Evolutionary conservation across 2,113 vertebrate species (phyloP).

Genomic region (Madoqua kirkii): DNA sequence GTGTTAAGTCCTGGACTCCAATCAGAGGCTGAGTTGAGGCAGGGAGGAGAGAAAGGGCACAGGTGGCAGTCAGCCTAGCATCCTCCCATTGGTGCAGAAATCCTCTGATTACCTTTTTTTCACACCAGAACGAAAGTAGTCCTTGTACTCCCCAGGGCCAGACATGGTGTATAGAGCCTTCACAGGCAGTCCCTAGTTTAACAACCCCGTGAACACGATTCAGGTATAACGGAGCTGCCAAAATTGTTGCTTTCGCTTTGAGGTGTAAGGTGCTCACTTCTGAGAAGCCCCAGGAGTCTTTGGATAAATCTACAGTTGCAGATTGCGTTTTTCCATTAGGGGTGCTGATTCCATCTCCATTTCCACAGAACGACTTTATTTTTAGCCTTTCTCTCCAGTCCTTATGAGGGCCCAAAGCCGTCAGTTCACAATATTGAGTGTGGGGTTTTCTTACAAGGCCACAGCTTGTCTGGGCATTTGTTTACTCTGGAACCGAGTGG

Average conservation of each 20-base stretch:
- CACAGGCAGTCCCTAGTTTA: neutral
- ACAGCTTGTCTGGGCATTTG: neutral
- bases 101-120: neutral
- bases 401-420: neutral
- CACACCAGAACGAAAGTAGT: accelerated
- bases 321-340: neutral
- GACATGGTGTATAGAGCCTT: neutral
- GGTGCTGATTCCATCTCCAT: neutral
- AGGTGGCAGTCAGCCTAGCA: neutral
- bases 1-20: neutral
- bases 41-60: neutral
- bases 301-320: neutral
- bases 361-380: slow-evolving; percentile 22
- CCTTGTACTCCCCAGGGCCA: neutral
- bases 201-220: neutral
- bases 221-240: slow-evolving; percentile 2
- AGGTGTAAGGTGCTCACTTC: slow-evolving; percentile 35
- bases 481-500: slow-evolving; percentile 15
- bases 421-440: neutral
- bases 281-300: slow-evolving; percentile 4
- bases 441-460: neutral
- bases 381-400: slow-evolving; percentile 2
- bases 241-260: slow-evolving; percentile 19
- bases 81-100: neutral
- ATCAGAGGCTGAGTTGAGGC: neutral